Percentiles rank a stretch among this genome's conserved stretches.
Conservation (phyloP, 2,113 vertebrate genomes). For the Menura novaehollandiae region DNA sequence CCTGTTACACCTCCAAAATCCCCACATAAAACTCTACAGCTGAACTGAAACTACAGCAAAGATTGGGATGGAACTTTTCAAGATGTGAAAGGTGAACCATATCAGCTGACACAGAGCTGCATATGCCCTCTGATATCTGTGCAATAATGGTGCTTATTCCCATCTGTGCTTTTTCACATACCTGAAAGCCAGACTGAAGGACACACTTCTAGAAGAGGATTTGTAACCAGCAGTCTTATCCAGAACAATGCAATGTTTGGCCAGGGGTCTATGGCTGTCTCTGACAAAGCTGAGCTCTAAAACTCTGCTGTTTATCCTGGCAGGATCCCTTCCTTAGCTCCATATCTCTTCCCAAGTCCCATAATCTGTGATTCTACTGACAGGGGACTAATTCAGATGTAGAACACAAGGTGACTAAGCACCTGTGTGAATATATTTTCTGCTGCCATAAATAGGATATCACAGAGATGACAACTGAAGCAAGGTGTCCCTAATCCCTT, state of each 20-base stretch:
- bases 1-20: neutral
- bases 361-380: neutral
- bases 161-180: neutral
- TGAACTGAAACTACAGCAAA: neutral
- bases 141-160: neutral
- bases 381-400: neutral
- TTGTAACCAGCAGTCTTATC: neutral
- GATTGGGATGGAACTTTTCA: neutral
- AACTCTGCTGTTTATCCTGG: neutral
- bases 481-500: neutral
- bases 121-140: neutral
- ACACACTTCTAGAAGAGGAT: neutral
- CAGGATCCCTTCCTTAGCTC: neutral
- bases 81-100: rapidly evolving
- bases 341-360: neutral
- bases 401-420: neutral
- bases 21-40: neutral
- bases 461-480: neutral
- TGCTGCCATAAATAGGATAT: neutral
- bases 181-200: neutral
- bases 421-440: neutral
- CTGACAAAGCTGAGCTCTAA: neutral
- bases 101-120: neutral
- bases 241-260: neutral
- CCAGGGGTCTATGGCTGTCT: neutral